Conservation (phyloP, 2,113 vertebrate species). For the Nyctibius bracteatus region DNA sequence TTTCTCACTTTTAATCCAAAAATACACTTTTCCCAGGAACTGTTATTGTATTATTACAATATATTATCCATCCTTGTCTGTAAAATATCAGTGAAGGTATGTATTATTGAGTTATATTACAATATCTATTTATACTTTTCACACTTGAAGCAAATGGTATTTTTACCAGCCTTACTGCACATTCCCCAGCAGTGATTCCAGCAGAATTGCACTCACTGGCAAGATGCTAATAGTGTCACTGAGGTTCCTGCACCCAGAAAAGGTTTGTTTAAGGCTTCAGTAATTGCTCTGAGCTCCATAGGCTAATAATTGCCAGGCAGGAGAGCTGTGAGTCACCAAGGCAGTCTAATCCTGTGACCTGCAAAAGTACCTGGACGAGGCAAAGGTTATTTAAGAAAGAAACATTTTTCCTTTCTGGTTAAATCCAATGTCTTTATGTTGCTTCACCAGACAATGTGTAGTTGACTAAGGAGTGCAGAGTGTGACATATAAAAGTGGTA, state of each 20-base stretch:
- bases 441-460: background rate
- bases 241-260: background rate
- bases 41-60: background rate
- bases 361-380: background rate
- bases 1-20: constrained; percentile 10
- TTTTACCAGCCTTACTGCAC: background rate
- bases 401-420: background rate
- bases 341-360: background rate
- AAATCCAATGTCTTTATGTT: background rate
- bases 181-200: background rate
- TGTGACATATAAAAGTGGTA: constrained; percentile 15
- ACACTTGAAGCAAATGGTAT: background rate
- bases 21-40: background rate
- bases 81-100: background rate
- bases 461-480: background rate
- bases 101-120: background rate
- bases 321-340: background rate
- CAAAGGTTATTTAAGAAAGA: background rate
- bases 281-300: constrained; percentile 15
- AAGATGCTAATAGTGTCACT: background rate
- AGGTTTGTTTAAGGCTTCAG: background rate
- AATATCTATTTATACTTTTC: background rate
- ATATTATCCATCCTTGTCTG: background rate
- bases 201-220: background rate
- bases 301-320: background rate